phyloP scores from a whole-genome alignment of 2,113 vertebrate genomes.

The Xiphorhynchus elegans region DNA sequence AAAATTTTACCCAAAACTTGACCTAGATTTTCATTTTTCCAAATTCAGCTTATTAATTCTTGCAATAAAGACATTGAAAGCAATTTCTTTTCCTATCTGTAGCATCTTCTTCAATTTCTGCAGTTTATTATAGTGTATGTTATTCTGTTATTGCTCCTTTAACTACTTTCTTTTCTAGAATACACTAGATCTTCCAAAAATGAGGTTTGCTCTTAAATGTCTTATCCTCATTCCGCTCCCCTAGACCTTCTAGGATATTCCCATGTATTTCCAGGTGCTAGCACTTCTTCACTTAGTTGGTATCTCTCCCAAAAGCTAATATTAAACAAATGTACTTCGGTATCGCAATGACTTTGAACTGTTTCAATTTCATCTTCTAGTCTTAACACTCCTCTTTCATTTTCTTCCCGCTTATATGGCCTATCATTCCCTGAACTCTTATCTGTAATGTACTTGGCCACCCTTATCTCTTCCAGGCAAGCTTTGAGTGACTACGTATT shows the following conservation, averaged over 20 bases:
- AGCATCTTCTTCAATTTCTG: not conserved
- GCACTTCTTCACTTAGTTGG: not conserved
- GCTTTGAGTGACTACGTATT: slow-evolving; percentile 33
- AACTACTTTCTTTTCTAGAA: not conserved
- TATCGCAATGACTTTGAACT: not conserved
- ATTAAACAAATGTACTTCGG: not conserved
- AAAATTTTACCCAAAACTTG: not conserved
- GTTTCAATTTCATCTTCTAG: not conserved
- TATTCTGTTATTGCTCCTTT: not conserved
- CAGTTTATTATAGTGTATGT: not conserved
- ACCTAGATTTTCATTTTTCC: not conserved
- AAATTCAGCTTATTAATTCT: not conserved
- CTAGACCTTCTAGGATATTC: not conserved
- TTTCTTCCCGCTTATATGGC: slow-evolving; percentile 1
- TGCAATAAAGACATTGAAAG: not conserved
- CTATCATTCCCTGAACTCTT: slow-evolving; percentile 59
- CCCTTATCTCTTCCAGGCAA: slow-evolving; percentile 61
- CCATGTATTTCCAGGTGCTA: not conserved
- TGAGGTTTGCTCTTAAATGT: not conserved
- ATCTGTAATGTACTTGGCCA: slow-evolving; percentile 30
- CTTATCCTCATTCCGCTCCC: not conserved
- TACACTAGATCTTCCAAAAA: not conserved
- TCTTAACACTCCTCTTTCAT: not conserved
- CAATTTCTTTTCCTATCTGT: not conserved
- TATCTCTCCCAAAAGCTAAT: not conserved